Evolutionary conservation across 2,888 invertebrate species (phyloP).

Genomic region (Amaurobius ferox): DNA sequence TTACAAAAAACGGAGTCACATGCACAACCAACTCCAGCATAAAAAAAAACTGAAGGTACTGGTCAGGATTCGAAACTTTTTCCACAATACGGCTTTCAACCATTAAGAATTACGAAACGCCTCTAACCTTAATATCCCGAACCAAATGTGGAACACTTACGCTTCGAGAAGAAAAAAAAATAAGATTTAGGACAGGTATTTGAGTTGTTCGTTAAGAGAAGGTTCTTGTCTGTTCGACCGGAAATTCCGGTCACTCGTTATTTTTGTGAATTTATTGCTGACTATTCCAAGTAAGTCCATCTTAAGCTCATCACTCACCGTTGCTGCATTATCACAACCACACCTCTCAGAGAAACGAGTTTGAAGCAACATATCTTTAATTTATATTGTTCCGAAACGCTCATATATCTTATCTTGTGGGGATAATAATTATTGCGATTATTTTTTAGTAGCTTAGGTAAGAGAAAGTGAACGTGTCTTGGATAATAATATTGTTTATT

Average conservation of each 20-base stretch:
- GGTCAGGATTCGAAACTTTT: slow-evolving; percentile 7
- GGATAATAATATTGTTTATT: not conserved
- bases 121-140: slow-evolving; percentile 48
- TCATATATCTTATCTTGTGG: not conserved
- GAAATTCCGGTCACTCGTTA: slow-evolving; percentile 43
- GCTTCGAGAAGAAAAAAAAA: slow-evolving; percentile 25
- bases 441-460: not conserved
- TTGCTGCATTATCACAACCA: slow-evolving; percentile 1
- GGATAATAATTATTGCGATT: not conserved
- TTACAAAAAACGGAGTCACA: slow-evolving; percentile 23
- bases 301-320: slow-evolving; percentile 16
- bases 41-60: slow-evolving; percentile 28
- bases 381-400: not conserved
- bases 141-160: slow-evolving; percentile 51
- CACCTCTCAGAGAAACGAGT: slow-evolving; percentile 7
- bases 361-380: slow-evolving; percentile 1
- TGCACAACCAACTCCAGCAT: slow-evolving; percentile 10
- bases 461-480: not conserved
- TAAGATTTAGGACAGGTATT: slow-evolving; percentile 54
- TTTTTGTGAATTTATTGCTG: slow-evolving; percentile 21
- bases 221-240: slow-evolving; percentile 31
- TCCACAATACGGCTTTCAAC: slow-evolving; percentile 31
- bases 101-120: slow-evolving; percentile 48
- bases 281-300: slow-evolving; percentile 14
- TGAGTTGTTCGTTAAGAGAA: slow-evolving; percentile 34